Conservation (phyloP, 2,113 vertebrate genomes). For the Urocolius indicus region DNA sequence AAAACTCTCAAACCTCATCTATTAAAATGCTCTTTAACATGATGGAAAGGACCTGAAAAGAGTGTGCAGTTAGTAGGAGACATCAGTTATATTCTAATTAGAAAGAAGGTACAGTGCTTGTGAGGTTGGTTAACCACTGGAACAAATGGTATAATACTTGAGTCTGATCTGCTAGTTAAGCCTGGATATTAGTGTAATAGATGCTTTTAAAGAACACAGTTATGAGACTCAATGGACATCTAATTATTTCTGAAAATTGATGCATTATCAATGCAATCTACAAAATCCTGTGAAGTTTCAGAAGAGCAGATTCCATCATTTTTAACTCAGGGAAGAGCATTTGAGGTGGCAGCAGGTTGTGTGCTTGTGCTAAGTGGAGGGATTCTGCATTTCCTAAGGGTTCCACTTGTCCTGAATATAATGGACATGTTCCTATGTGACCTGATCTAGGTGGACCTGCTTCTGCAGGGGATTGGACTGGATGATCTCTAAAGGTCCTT, state of each 20-base stretch:
- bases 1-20: not conserved
- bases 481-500: no score
- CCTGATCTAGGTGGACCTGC: no score
- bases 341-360: not conserved
- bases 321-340: not conserved
- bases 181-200: not conserved
- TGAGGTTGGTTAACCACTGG: not conserved
- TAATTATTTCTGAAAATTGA: constrained; percentile 15
- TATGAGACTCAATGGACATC: not conserved
- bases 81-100: not conserved
- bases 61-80: not conserved
- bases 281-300: not conserved
- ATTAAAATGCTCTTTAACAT: not conserved
- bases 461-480: no score
- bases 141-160: not conserved
- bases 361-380: not conserved
- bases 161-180: not conserved
- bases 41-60: not conserved
- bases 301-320: not conserved
- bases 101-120: not conserved
- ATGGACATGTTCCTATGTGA: not conserved
- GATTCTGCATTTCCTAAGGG: not conserved
- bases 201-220: not conserved
- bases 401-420: not conserved
- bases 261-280: not conserved